Percentiles rank a stretch among this genome's conserved stretches.
phyloP scores from a whole-genome alignment of 35 echinoderm and acorn worm species.

The Heliocidaris tuberculata region DNA sequence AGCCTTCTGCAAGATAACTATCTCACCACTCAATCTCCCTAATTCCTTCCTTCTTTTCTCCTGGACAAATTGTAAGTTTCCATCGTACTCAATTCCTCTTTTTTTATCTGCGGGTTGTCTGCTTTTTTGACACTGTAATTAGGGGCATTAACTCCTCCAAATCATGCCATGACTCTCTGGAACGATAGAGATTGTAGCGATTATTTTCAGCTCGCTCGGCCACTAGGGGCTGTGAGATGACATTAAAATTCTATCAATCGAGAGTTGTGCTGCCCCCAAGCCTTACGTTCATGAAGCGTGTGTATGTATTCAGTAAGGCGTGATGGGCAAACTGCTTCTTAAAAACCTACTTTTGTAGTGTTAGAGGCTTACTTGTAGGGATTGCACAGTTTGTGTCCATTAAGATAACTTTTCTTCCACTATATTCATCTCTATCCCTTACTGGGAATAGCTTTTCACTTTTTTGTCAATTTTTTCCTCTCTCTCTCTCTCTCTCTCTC shows the following conservation, averaged over 20 bases:
- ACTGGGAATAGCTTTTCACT: not conserved
- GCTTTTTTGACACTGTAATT: constrained; percentile 33
- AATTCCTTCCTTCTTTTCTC: constrained; percentile 2
- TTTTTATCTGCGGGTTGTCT: not conserved
- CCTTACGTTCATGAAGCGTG: not conserved
- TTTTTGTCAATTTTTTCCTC: not conserved
- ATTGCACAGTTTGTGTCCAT: constrained; percentile 33
- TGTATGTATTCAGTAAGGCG: not conserved
- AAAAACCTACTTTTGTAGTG: not conserved
- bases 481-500: not conserved
- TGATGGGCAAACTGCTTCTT: not conserved
- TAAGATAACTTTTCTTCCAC: constrained; percentile 31
- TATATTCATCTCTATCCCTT: not conserved
- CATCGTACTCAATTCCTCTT: not conserved
- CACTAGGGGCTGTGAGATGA: constrained; percentile 1
- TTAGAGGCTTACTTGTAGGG: not conserved
- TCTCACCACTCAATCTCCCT: constrained; percentile 32
- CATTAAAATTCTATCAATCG: constrained; percentile 43
- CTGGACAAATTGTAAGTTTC: constrained; percentile 30
- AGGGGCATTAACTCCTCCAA: constrained; percentile 23
- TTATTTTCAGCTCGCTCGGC: not conserved
- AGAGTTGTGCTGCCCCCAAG: not conserved
- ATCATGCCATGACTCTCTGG: constrained; percentile 16
- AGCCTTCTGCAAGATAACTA: constrained; percentile 39
- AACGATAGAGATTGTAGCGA: constrained; percentile 1